Percentiles rank a stretch among this genome's conserved stretches.
Conservation (phyloP, 2,888 invertebrate genomes). For the Siphlonurus alternatus region DNA sequence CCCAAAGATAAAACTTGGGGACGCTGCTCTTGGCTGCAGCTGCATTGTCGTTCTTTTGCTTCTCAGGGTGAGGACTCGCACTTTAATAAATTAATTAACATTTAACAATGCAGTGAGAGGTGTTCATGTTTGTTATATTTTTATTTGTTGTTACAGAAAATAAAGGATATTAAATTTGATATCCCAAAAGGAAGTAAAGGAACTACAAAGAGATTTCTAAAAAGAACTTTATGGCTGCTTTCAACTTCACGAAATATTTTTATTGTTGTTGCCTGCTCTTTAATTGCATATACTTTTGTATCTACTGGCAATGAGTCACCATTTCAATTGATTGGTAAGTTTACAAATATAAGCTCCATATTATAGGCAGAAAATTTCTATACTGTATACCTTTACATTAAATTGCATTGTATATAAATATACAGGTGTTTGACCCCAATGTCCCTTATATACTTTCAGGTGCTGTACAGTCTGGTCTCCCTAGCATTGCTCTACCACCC, state of each 20-base stretch:
- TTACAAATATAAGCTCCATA: too few relatives aligned
- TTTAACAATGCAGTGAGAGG: background rate
- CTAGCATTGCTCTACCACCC: conserved; percentile 47
- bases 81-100: background rate
- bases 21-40: conserved; percentile 49
- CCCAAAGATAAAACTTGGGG: conserved; percentile 46
- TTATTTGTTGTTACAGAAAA: conserved; percentile 42
- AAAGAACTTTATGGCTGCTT: conserved; percentile 53
- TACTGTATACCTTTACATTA: too few relatives aligned
- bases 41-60: conserved; percentile 57
- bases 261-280: conserved; percentile 55
- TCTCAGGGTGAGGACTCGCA: conserved; percentile 55
- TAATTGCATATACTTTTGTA: conserved; percentile 43
- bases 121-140: conserved; percentile 3
- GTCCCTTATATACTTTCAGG: conserved; percentile 18
- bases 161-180: conserved; percentile 45
- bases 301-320: conserved; percentile 35
- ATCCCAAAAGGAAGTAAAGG: background rate
- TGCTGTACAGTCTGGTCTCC: conserved; percentile 46
- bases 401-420: background rate
- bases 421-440: too few relatives aligned
- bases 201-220: conserved; percentile 22
- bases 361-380: too few relatives aligned
- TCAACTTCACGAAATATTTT: conserved; percentile 74
- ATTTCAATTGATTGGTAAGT: conserved; percentile 50